These are phyloP conservation scores for Eustalomyia histrio DNA, from an alignment of 2,888 invertebrate genomes.

Conservation along the genomic window DNA sequence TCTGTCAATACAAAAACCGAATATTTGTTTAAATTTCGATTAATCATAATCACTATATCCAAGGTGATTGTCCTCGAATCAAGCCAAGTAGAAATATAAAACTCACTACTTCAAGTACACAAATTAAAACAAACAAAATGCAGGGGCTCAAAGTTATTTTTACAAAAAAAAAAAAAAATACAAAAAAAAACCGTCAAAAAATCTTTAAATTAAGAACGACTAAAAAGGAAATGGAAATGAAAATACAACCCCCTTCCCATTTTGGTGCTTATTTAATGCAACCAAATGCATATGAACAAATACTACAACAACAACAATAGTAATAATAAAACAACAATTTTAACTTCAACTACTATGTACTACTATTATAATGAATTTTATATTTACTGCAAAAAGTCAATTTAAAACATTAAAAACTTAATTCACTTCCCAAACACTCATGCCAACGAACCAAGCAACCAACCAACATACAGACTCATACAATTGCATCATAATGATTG, in stretches of 20 bases:
- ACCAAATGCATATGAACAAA: constrained; percentile 63
- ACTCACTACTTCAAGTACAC: constrained; percentile 17
- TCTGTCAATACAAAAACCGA: too few relatives aligned
- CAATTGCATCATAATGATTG: constrained; percentile 1
- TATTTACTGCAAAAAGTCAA: constrained; percentile 66
- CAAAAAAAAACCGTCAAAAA: constrained; percentile 58
- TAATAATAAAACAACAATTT: constrained; percentile 26
- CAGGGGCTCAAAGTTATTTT: constrained; percentile 56
- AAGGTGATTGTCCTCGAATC: constrained; percentile 62
- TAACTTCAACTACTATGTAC: constrained; percentile 17
- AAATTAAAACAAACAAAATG: constrained; percentile 28
- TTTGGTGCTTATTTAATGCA: constrained; percentile 42
- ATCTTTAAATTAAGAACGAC: constrained; percentile 63
- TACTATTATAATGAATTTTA: constrained; percentile 60
- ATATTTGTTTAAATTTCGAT: neutral
- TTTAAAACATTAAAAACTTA: constrained; percentile 65
- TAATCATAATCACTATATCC: constrained; percentile 40
- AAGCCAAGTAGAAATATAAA: constrained; percentile 54
- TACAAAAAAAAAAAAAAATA: constrained; percentile 41
- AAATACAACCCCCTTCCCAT: constrained; percentile 33
- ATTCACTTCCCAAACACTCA: constrained; percentile 48
- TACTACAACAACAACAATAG: constrained; percentile 46
- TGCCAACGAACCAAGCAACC: neutral
- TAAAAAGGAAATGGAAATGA: constrained; percentile 47
- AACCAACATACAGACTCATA: neutral